Conservation (phyloP, 1,140 invertebrate species). For the Archivesica marissinica region DNA sequence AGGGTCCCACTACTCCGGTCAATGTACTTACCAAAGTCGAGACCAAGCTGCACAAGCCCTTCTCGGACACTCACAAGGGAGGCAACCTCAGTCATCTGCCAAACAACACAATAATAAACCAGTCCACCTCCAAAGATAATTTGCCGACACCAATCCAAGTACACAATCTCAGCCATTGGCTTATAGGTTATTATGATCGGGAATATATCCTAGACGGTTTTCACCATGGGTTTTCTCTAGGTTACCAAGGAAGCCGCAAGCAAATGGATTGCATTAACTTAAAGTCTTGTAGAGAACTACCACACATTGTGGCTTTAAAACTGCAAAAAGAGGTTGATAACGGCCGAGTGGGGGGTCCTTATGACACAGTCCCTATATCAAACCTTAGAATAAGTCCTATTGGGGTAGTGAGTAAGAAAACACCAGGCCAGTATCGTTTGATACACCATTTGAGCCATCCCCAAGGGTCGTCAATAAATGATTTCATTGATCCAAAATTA, state of each 20-base stretch:
- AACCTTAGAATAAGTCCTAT: constrained; percentile 8
- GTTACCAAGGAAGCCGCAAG: too few species aligned
- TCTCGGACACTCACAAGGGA: too few species aligned
- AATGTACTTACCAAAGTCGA: background rate
- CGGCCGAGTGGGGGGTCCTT: background rate
- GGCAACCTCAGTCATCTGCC: too few species aligned
- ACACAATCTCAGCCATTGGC: background rate
- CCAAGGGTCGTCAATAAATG: background rate
- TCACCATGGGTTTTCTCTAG: background rate
- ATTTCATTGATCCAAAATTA: background rate
- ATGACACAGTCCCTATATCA: background rate
- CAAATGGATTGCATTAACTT: background rate
- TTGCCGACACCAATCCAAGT: background rate
- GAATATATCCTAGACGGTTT: background rate
- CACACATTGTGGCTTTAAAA: background rate
- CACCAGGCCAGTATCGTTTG: background rate
- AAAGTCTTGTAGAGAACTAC: background rate
- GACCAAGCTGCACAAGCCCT: too few species aligned
- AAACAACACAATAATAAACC: too few species aligned
- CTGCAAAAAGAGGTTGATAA: background rate
- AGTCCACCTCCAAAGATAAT: background rate
- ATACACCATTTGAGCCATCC: constrained; percentile 6
- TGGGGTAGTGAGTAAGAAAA: background rate
- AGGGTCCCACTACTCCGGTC: constrained; percentile 5
- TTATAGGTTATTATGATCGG: background rate